A percentile compares a stretch with the other conserved stretches of the same genome.
These are phyloP conservation scores for Melinaea marsaeus DNA, from an alignment of 2,888 invertebrate genomes.

Conservation along the genomic window DNA sequence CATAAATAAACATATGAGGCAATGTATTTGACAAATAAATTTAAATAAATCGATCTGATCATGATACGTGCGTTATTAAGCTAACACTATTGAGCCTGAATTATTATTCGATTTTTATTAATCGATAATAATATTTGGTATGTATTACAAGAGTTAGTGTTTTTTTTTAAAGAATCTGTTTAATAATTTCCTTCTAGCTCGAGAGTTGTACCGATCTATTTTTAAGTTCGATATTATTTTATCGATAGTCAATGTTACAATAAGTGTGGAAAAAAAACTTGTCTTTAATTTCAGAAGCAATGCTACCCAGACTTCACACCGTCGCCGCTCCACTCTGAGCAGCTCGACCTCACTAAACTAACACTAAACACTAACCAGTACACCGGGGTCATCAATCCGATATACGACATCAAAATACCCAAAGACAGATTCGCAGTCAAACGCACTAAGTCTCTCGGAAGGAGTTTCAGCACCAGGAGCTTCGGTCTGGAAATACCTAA, in stretches of 20 bases:
- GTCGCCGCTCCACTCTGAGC: constrained; percentile 40
- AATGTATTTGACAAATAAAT: too few relatives aligned
- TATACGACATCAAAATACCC: constrained; percentile 65
- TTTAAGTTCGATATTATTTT: background rate
- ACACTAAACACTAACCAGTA: constrained; percentile 35
- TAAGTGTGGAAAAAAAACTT: background rate
- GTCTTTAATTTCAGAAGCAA: constrained; percentile 15
- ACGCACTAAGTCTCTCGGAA: constrained; percentile 61
- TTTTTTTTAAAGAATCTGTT: too few relatives aligned
- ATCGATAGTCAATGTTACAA: background rate
- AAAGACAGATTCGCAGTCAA: constrained; percentile 64
- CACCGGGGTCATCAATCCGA: constrained; percentile 67
- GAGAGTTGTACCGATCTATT: too few relatives aligned
- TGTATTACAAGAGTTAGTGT: too few relatives aligned
- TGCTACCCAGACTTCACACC: constrained; percentile 50
- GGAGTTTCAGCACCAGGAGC: constrained; percentile 56
- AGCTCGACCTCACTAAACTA: constrained; percentile 21
- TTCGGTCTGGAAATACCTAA: constrained; percentile 54
- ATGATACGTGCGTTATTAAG: too few relatives aligned
- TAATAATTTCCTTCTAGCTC: too few relatives aligned
- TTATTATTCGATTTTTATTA: too few relatives aligned
- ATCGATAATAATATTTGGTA: too few relatives aligned
- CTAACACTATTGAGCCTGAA: too few relatives aligned
- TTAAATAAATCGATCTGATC: too few relatives aligned
- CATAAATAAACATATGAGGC: too few relatives aligned